These are phyloP conservation scores for Stenotaenia linearis DNA, from an alignment of 2,888 invertebrate genomes.

Conservation along the genomic window DNA sequence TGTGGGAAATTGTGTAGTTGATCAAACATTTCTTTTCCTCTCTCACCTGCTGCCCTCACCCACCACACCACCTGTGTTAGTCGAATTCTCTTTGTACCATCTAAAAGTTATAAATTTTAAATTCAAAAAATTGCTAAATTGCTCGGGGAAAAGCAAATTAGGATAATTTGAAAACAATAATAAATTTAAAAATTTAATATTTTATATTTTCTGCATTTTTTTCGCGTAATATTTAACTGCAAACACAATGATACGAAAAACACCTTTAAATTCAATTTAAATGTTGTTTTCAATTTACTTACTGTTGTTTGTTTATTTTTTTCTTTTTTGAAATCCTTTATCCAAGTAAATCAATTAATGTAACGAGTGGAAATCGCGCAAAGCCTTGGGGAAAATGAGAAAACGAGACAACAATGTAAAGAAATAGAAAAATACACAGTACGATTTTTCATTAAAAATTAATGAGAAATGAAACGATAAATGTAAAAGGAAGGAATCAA, in stretches of 20 bases:
- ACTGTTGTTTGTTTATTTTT: not conserved
- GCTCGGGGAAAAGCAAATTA: not conserved
- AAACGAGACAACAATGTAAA: not conserved
- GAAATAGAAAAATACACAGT: not conserved
- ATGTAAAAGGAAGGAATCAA: not conserved
- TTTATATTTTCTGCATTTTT: too few relatives aligned
- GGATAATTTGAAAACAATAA: not conserved
- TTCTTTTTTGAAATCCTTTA: not conserved
- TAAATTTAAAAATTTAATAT: not conserved
- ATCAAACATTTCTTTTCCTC: slow-evolving; percentile 4
- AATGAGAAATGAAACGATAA: too few relatives aligned
- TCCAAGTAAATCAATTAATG: not conserved
- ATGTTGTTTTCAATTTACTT: not conserved
- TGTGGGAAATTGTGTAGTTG: not conserved
- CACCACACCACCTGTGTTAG: not conserved
- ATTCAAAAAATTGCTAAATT: not conserved
- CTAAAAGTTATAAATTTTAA: not conserved
- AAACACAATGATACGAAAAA: not conserved
- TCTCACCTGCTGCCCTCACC: not conserved
- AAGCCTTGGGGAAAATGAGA: not conserved
- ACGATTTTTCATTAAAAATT: not conserved
- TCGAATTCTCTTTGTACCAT: too few relatives aligned
- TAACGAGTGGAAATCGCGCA: not conserved
- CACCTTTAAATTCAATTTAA: not conserved
- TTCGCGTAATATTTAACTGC: not conserved